A percentile compares a stretch with the other conserved stretches of the same genome.
Conservation (phyloP, 2,888 invertebrate genomes). For the Plagodis dolabraria region DNA sequence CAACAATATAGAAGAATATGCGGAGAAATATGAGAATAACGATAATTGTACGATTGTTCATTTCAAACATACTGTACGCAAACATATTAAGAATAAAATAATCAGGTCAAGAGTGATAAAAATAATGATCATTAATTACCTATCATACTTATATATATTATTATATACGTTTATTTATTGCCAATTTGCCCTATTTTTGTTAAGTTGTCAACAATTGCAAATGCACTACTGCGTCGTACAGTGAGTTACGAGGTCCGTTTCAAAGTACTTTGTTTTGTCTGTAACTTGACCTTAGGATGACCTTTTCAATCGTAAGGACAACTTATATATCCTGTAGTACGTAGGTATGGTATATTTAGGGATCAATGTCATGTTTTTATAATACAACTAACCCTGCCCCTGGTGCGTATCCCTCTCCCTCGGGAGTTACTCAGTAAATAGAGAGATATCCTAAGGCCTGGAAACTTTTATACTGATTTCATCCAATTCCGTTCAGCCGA, state of each 20-base stretch:
- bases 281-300: constrained; percentile 15
- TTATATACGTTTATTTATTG: constrained; percentile 34
- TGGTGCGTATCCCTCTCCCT: too few species aligned
- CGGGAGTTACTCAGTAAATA: too few species aligned
- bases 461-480: too few species aligned
- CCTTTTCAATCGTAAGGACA: constrained; percentile 3
- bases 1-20: too few species aligned
- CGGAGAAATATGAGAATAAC: too few species aligned
- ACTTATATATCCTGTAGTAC: not conserved
- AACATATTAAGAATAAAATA: constrained; percentile 12
- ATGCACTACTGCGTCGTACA: constrained; percentile 11
- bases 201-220: constrained; percentile 15
- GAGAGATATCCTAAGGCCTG: too few species aligned
- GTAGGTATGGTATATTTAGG: not conserved
- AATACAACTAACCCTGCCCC: too few species aligned
- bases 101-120: constrained; percentile 31
- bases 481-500: too few species aligned
- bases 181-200: constrained; percentile 36
- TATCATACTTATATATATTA: constrained; percentile 18
- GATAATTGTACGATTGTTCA: too few species aligned
- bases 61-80: too few species aligned
- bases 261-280: constrained; percentile 19
- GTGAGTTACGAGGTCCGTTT: constrained; percentile 14
- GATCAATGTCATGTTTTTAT: too few species aligned
- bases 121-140: constrained; percentile 9